Evolutionary conservation across 2,113 vertebrate species (phyloP), one percentile per base, ranked within the genome.

Genomic region (Pterophyllum scalare): DNA sequence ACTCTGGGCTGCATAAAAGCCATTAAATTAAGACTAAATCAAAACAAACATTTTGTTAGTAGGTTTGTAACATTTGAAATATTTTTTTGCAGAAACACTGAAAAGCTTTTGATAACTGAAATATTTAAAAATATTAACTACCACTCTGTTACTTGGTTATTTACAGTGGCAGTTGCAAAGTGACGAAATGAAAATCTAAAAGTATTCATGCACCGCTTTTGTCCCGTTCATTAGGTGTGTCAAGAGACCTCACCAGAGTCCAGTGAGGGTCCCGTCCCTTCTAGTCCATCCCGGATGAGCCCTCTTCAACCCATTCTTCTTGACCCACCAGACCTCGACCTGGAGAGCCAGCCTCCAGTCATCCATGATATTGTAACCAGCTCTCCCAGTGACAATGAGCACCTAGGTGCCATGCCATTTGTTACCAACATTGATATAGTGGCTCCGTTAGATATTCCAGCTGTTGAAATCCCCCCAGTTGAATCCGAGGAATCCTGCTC

Each of bases 341-440:
- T 77, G 40, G 95, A 96, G 72, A 95, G 93, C 79, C 95, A 95
- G 62, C 87, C 96, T 79, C 96, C 96, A 5, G 52, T 96, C 40
- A 95, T 95, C 43, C 95, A 95, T 12, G 94, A 95, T 62, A 96
- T 96, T 2, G 93, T 95, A 17, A 93, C 95, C 65, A 95, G 92
- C 85, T 95, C 96, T 7, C 95, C 95, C 56, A 88, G 93, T 76
- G 96, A 96, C 91, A 94, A 92, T 12, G 95, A 96, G 58, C 87
- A 85, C 57, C 90, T 93, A 0, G 92, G 92, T 2, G 88, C 88
- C 75, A 93, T 89, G 43, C 92, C 95, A 26, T 96, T 95, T 54
- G 91, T 94, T 91, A 93, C 94, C 81, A 81, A 90, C 87, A 88
- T 94, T 2, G 88, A 93, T 70, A 40, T 93, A 31, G 87, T 75